Evolutionary conservation across 2,888 invertebrate genomes (phyloP).

Genomic region (Atrina japonica): DNA sequence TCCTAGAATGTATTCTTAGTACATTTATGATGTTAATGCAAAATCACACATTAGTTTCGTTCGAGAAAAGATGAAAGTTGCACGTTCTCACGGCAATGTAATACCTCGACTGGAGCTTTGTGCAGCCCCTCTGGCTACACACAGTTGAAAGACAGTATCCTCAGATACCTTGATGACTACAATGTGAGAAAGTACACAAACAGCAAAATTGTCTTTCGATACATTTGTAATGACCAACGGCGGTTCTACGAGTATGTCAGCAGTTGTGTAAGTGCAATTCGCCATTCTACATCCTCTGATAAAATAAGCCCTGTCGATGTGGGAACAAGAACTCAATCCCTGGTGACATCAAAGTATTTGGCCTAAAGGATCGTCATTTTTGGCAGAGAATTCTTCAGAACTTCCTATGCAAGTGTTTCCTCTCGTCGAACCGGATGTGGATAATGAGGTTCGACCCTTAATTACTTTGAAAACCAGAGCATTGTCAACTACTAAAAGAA

Average conservation of each 20-base stretch:
- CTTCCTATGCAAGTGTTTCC: too few species aligned
- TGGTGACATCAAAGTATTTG: slow-evolving; percentile 25
- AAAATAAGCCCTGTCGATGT: slow-evolving; percentile 50
- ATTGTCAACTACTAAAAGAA: slow-evolving; percentile 24
- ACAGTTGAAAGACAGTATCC: slow-evolving; percentile 40
- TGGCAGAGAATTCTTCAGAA: too few species aligned
- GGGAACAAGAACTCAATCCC: slow-evolving; percentile 40
- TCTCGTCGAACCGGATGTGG: not conserved
- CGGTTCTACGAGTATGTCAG: slow-evolving; percentile 52
- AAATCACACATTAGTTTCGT: slow-evolving; percentile 40
- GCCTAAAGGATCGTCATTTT: too few species aligned
- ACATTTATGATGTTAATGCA: slow-evolving; percentile 13
- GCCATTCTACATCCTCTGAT: slow-evolving; percentile 11
- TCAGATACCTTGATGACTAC: slow-evolving; percentile 26
- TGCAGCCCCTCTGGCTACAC: slow-evolving; percentile 50
- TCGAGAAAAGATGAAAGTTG: slow-evolving; percentile 55
- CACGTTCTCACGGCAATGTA: slow-evolving; percentile 48
- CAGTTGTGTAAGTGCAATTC: slow-evolving; percentile 44
- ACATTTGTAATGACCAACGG: slow-evolving; percentile 43
- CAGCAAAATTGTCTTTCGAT: slow-evolving; percentile 51
- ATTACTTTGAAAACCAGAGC: too few species aligned
- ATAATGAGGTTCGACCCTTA: not conserved
- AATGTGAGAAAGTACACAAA: slow-evolving; percentile 46
- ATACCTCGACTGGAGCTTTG: slow-evolving; percentile 56
- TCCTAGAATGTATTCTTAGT: slow-evolving; percentile 37